These are phyloP conservation scores for Toxostoma redivivum DNA, from an alignment of 2,113 vertebrate species.

Conservation along the genomic window DNA sequence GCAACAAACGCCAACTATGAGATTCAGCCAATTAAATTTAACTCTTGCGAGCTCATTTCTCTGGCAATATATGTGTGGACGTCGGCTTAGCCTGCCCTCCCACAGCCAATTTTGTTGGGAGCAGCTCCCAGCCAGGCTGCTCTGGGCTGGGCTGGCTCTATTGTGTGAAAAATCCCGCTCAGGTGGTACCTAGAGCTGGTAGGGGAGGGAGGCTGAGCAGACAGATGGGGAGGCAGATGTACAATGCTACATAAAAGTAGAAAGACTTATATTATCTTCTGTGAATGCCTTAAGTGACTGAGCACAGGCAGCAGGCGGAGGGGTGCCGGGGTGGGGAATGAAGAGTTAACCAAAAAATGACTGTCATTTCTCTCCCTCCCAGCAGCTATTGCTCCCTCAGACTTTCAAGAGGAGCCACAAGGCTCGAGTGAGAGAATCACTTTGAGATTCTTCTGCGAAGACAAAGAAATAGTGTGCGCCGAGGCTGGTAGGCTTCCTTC, in stretches of 20 bases:
- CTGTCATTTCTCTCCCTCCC: slow-evolving; percentile 18
- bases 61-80: neutral
- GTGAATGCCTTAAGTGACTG: slow-evolving; percentile 30
- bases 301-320: neutral
- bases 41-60: slow-evolving; percentile 58
- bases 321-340: neutral
- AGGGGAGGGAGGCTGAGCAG: slow-evolving; percentile 41
- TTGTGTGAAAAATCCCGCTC: slow-evolving; percentile 45
- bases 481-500: slow-evolving; percentile 72
- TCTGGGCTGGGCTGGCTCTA: neutral
- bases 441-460: slow-evolving; percentile 56
- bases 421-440: slow-evolving; percentile 27
- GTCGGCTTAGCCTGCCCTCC: neutral
- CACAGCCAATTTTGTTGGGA: slow-evolving; percentile 15
- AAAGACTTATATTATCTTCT: slow-evolving; percentile 62
- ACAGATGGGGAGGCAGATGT: slow-evolving; percentile 81
- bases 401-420: slow-evolving; percentile 53
- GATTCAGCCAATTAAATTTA: slow-evolving; percentile 68
- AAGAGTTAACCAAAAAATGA: slow-evolving; percentile 57
- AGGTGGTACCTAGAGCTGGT: slow-evolving; percentile 53
- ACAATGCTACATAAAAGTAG: slow-evolving; percentile 64
- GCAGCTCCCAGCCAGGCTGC: neutral
- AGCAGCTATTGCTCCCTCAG: slow-evolving; percentile 52
- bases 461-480: slow-evolving; percentile 69
- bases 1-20: slow-evolving; percentile 69